Conservation (phyloP, 2,888 invertebrate genomes). For the Drosophila cracens region DNA sequence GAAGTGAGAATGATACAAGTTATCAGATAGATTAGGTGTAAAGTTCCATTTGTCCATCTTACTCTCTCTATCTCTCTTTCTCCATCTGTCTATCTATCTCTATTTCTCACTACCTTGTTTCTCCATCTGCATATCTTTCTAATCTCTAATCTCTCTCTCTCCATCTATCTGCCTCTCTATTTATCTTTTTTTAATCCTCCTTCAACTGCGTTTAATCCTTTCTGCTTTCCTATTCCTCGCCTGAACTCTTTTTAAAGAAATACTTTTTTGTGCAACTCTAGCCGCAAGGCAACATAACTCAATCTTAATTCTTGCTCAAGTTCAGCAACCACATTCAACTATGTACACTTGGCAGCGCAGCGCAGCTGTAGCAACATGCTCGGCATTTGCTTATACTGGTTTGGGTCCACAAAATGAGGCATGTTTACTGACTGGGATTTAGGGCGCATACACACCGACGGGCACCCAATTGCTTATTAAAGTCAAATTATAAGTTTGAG, state of each 20-base stretch:
- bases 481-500: slow-evolving; percentile 65
- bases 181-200: no score
- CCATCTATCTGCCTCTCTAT: not conserved
- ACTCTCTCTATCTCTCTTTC: not conserved
- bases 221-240: no score
- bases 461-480: slow-evolving; percentile 70
- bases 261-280: not conserved
- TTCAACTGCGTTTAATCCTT: not conserved
- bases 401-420: slow-evolving; percentile 5
- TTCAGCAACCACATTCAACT: not conserved
- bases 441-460: slow-evolving; percentile 37
- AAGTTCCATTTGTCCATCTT: not conserved
- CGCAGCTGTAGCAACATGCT: slow-evolving; percentile 1
- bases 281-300: not conserved
- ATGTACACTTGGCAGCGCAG: slow-evolving; percentile 26
- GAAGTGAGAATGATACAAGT: not conserved
- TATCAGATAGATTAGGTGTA: not conserved
- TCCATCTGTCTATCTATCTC: not conserved
- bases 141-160: not conserved
- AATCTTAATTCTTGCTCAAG: slow-evolving; percentile 1
- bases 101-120: not conserved
- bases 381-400: slow-evolving; percentile 15
- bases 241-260: not conserved
- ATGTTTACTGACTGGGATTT: slow-evolving; percentile 13
- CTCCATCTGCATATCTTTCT: not conserved